Conservation (phyloP, 2,797 vertebrate genomes). For the Mus minutoides region DNA sequence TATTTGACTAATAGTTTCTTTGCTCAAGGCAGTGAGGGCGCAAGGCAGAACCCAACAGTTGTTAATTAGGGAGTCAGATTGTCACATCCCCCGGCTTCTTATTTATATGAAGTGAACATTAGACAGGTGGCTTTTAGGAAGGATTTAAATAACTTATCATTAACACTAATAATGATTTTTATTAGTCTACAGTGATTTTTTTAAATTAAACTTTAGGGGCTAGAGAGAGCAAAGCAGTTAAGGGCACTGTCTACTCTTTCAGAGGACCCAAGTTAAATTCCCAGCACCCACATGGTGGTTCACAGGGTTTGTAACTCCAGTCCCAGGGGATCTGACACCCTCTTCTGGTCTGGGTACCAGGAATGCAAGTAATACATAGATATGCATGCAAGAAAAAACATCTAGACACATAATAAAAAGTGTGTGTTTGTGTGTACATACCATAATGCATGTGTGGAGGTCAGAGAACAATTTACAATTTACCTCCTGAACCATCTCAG, state of each 20-base stretch:
- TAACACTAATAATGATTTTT: not conserved
- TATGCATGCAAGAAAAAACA: not conserved
- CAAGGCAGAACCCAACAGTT: not conserved
- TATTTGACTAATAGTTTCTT: not conserved
- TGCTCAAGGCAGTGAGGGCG: not conserved
- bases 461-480: not conserved
- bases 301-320: not conserved
- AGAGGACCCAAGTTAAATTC: not conserved
- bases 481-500: not conserved
- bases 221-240: not conserved
- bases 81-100: not conserved
- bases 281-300: not conserved
- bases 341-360: not conserved
- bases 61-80: not conserved
- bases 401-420: too few relatives aligned
- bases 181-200: not conserved
- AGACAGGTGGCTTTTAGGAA: not conserved
- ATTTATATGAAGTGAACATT: not conserved
- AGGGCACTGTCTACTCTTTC: not conserved
- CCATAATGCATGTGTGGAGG: not conserved
- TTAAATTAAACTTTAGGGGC: not conserved
- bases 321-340: not conserved
- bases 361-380: not conserved
- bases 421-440: not conserved
- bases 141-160: not conserved